phyloP scores from a whole-genome alignment of 1,140 invertebrate genomes.

The Radopholus similis region DNA sequence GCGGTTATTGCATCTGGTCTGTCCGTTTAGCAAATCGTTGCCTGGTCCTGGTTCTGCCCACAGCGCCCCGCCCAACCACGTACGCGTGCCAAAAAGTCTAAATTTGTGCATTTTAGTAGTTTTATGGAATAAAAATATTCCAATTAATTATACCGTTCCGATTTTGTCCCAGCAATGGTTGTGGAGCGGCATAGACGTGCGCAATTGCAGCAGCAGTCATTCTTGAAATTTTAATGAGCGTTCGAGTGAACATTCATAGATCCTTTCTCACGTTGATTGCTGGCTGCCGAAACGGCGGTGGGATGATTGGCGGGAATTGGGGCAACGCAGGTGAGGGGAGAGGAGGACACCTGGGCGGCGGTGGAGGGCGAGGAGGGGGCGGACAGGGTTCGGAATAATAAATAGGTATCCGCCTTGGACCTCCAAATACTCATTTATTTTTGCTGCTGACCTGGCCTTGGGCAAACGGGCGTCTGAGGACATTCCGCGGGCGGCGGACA shows the following conservation, averaged over 20 bases:
- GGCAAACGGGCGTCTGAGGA: not conserved
- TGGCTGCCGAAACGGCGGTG: not conserved
- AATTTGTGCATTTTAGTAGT: not conserved
- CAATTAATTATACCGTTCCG: not conserved
- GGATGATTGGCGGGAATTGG: not conserved
- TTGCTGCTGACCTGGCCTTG: not conserved
- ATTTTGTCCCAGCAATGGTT: not conserved
- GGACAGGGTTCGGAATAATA: not conserved
- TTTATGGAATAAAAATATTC: not conserved
- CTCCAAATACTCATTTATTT: not conserved
- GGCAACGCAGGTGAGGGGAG: not conserved
- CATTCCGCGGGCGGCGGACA: conserved; percentile 3
- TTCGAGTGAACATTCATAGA: not conserved
- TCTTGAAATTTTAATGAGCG: not conserved
- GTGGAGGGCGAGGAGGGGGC: not conserved
- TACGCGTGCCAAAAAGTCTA: conserved; percentile 1
- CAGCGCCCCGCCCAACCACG: not conserved
- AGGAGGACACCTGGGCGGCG: not conserved
- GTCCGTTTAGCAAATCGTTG: not conserved
- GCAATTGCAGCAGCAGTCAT: conserved; percentile 20
- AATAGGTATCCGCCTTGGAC: not conserved
- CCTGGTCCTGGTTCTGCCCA: not conserved
- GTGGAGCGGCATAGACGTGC: not conserved
- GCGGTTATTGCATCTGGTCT: conserved; percentile 7
- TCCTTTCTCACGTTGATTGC: not conserved